Percentiles rank a stretch among this genome's conserved stretches.
Conservation (phyloP, 2,888 invertebrate species). For the Trissolcus japonicus region DNA sequence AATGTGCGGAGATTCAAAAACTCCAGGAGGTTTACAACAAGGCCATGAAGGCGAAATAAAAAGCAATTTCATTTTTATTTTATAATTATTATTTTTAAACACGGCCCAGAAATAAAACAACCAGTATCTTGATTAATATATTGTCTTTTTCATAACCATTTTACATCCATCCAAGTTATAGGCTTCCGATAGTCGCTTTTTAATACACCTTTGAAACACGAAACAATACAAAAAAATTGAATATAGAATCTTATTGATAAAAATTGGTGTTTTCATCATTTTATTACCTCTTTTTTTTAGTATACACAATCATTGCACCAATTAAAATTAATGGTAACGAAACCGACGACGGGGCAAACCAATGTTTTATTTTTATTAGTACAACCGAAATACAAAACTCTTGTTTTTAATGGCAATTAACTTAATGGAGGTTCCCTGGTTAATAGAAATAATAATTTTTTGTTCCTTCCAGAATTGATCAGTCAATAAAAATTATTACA, state of each 20-base stretch:
- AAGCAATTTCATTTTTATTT: slow-evolving; percentile 67
- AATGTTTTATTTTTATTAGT: slow-evolving; percentile 5
- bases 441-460: slow-evolving; percentile 1
- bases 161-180: slow-evolving; percentile 34
- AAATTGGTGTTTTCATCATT: not conserved
- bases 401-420: not conserved
- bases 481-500: not conserved
- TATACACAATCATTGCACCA: slow-evolving; percentile 16
- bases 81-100: slow-evolving; percentile 6
- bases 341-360: not conserved
- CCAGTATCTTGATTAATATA: slow-evolving; percentile 41
- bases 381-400: slow-evolving; percentile 12
- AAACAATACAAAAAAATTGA: slow-evolving; percentile 8
- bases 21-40: slow-evolving; percentile 83
- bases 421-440: not conserved
- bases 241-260: not conserved
- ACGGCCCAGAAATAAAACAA: slow-evolving; percentile 30
- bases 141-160: slow-evolving; percentile 46
- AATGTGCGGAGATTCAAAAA: slow-evolving; percentile 81
- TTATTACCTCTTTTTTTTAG: slow-evolving; percentile 6
- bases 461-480: not conserved
- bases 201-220: not conserved
- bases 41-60: slow-evolving; percentile 70
- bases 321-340: slow-evolving; percentile 8
- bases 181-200: not conserved